Evolutionary conservation across 2,797 vertebrate genomes (phyloP), one percentile per base, ranked within the genome.

Genomic region (Aeoliscus strigatus): DNA sequence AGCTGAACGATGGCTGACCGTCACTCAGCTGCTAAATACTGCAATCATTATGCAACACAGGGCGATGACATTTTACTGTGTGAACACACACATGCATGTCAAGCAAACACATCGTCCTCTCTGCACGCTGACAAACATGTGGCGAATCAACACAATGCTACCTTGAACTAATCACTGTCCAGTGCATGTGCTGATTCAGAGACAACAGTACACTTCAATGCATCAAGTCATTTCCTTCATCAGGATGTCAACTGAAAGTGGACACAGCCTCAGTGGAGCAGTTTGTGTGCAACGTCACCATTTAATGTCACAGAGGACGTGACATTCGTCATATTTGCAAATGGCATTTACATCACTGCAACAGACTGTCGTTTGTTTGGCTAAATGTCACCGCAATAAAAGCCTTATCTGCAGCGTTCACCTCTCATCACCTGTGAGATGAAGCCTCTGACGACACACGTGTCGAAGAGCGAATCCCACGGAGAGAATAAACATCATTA

Each of bases 31-130:
- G 41, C 47, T 60, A 65, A 73, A 60, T 60, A 51, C 57, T 75
- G 79, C 73, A 77, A 78, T 73, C 46, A 66, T 77, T 70, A 73
- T 60, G 73, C 51, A 82, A 80, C 60, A 60, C 50, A 9, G 52
- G 41, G 73, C 63, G 78, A 75, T 62, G 49, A 38, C 46, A 56
- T 51, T 70, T 63, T 28, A 39, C 41, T 37, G 25, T 45, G 51
- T 56, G 46, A 58, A 68, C 56, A 52, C 39, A 61, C 59, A 64
- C 40, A 49, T 50, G 34, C 28, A 18, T 27, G 39, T n/a, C 47
- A 51, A 3, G 2, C 31, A 35, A 45, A 51, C 55, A 52, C 43
- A 37, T 24, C 21, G 35, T 50, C 16, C 16, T 16, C n/a, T 44
- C 39, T 12, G 10, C 27, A 46, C 24, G 27, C 34, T 37, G 39